Conservation (phyloP, 2,113 vertebrate species). For the Trogon surrucura region DNA sequence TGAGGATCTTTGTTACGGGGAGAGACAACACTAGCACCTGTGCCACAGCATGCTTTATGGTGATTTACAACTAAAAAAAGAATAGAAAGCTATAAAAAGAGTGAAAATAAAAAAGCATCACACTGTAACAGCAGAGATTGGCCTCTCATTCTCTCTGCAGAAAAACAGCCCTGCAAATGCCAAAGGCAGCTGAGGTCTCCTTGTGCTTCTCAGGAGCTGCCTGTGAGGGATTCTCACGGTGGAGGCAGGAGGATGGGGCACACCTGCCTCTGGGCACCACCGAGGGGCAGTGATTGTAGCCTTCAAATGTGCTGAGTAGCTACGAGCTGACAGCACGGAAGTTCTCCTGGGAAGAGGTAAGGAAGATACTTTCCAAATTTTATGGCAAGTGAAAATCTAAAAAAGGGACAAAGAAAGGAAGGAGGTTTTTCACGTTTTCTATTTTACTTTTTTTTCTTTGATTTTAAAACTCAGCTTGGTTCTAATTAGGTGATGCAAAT, state of each 20-base stretch:
- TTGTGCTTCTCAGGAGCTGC: neutral
- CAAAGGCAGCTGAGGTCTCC: neutral
- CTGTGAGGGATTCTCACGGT: neutral
- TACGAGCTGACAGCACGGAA: neutral
- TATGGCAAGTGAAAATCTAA: constrained; percentile 11
- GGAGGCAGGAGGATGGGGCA: neutral
- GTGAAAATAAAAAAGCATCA: neutral
- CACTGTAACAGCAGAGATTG: neutral
- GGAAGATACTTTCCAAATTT: constrained; percentile 4
- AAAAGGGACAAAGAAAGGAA: neutral
- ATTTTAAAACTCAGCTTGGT: neutral
- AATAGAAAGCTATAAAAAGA: neutral
- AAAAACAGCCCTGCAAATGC: neutral
- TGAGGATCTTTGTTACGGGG: neutral
- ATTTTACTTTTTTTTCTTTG: neutral
- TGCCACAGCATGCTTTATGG: neutral
- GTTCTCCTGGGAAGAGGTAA: neutral
- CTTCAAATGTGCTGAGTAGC: neutral
- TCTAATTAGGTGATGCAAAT: constrained; percentile 70
- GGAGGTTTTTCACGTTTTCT: neutral
- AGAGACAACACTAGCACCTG: neutral
- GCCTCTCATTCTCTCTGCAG: neutral
- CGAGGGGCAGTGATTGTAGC: neutral
- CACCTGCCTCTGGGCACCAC: neutral
- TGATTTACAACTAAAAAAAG: neutral